Evolutionary conservation across 2,888 invertebrate genomes (phyloP), one percentile per base, ranked within the genome.

Genomic region (Erannis defoliaria): DNA sequence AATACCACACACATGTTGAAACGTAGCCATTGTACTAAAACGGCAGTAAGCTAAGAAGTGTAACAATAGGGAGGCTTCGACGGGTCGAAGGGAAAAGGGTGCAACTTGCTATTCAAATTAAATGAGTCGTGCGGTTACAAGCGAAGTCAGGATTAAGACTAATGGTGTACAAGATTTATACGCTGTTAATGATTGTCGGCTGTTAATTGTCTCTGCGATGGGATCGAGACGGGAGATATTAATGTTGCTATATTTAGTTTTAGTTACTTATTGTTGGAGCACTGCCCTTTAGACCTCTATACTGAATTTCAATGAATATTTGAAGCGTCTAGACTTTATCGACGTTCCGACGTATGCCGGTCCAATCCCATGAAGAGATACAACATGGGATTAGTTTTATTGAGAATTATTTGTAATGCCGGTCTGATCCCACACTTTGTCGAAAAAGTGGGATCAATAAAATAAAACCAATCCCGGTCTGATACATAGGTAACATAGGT

Each of bases 21-120:
- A 58, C 64, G 50, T 58, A 59, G 50, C 69, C 62, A 70, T 75
- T 75, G 68, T 78, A 78, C 76, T 56, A 77, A 68, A 74, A 62
- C 64, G 66, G 60, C 70, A 77, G 70, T 61, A 75, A 71, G 62
- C 71, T 68, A 60, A 69, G 74, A 73, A 76, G 73, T 71, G 65
- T 61, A 68, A 78, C 77, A 81, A 82, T 75, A 73, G 43, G 75
- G 73, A 74, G 73, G 75, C 73, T 46, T 73, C 72, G 67, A 49
- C 69, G 66, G 64, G 55, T 58, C 64, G 64, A 58, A 68, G 65
- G 76, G 75, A 77, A 77, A 75, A 68, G 71, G 64, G 68, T 70
- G 63, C 71, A 74, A 72, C 71, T 68, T 66, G 64, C 74, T 72
- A 80, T 82, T 80, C 74, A 75, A 80, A 80, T 79, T 74, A 77